A percentile compares a stretch with the other conserved stretches of the same genome.
Evolutionary conservation across 2,797 vertebrate genomes (phyloP).

Genomic region (Dendrocincla fuliginosa): DNA sequence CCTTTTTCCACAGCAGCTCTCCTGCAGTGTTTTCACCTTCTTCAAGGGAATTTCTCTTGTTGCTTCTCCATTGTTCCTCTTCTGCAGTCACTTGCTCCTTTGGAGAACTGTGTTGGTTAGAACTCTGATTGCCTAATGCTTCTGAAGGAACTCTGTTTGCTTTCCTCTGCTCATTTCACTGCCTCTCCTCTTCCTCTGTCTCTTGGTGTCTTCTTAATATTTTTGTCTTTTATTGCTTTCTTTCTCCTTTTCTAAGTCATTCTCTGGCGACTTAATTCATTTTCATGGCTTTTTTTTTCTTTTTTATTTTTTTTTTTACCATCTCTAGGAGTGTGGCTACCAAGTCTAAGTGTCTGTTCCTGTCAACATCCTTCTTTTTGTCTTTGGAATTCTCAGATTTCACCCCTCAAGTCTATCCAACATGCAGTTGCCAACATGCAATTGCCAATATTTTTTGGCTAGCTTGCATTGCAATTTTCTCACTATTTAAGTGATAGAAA

Average conservation of each 20-base stretch:
- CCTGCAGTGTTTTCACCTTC: not conserved
- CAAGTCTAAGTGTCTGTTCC: not conserved
- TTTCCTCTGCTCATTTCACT: not conserved
- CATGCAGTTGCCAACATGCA: not conserved
- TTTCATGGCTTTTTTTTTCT: not conserved
- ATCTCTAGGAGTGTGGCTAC: conserved; percentile 6
- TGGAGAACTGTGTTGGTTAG: not conserved
- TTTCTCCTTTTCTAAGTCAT: not conserved
- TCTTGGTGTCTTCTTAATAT: not conserved
- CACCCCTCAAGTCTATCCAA: not conserved
- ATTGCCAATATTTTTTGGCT: conserved; percentile 48
- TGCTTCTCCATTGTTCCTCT: not conserved
- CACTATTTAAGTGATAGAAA: conserved; percentile 15
- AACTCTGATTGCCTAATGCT: not conserved
- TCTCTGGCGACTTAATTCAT: not conserved
- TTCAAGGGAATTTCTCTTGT: not conserved
- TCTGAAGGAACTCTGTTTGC: not conserved
- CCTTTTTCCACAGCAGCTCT: not conserved
- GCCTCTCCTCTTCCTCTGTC: not conserved
- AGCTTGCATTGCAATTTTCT: conserved; percentile 23
- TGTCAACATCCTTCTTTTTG: conserved; percentile 24
- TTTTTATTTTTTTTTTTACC: not conserved
- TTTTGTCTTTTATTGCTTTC: not conserved
- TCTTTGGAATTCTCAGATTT: conserved; percentile 39
- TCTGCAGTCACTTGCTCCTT: not conserved